Conservation (phyloP, 2,888 invertebrate species). For the Sminthurinus aureus region DNA sequence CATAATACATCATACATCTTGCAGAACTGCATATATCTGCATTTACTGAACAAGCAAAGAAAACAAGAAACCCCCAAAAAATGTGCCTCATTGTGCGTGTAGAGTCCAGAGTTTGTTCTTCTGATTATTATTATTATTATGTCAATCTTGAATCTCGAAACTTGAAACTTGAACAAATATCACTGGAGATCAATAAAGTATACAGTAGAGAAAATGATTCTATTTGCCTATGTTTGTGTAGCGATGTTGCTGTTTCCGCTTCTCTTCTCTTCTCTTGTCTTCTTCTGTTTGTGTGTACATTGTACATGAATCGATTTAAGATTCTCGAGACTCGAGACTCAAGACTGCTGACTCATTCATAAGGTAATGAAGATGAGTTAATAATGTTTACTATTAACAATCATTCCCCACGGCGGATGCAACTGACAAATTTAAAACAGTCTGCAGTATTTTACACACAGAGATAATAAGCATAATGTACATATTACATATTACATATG, state of each 20-base stretch:
- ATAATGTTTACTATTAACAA: neutral
- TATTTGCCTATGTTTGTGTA: neutral
- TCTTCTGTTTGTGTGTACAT: neutral
- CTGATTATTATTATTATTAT: too few relatives aligned
- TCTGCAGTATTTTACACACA: too few relatives aligned
- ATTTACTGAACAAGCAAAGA: too few relatives aligned
- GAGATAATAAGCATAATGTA: too few relatives aligned
- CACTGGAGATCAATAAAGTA: neutral
- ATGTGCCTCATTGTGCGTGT: neutral
- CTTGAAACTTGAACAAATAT: too few relatives aligned
- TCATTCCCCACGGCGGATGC: neutral
- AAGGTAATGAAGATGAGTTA: neutral
- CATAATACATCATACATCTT: too few relatives aligned
- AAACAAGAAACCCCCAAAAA: neutral
- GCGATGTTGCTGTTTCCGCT: too few relatives aligned
- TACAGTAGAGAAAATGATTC: neutral
- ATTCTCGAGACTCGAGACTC: neutral
- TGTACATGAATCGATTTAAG: neutral
- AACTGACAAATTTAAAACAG: neutral
- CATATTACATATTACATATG: too few relatives aligned
- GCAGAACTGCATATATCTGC: too few relatives aligned
- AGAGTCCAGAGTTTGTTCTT: too few relatives aligned
- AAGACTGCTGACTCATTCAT: neutral
- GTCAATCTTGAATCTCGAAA: too few relatives aligned
- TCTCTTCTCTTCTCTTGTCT: too few relatives aligned